Evolutionary conservation across 53 echinoderm and acorn worm genomes (phyloP).

Genomic region (Arbacia lixula): DNA sequence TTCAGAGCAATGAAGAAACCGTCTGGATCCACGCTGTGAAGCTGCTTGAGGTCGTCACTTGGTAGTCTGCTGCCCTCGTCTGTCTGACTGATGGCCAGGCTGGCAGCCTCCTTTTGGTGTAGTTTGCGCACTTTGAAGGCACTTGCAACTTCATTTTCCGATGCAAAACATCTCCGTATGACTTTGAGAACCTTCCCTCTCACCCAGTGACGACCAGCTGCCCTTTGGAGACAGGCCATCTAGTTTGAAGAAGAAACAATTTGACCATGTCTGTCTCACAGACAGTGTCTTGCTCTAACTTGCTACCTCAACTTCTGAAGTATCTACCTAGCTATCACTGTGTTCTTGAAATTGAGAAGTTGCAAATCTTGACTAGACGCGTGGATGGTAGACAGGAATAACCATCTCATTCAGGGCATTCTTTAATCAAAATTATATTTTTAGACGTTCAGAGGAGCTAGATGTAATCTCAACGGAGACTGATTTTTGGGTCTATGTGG

Average conservation of each 20-base stretch:
- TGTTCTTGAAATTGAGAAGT: no score
- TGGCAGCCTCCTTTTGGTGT: constrained; percentile 31
- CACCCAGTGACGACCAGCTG: not conserved
- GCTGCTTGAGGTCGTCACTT: constrained; percentile 2
- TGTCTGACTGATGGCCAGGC: constrained; percentile 51
- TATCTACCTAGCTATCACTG: no score
- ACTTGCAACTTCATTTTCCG: not conserved
- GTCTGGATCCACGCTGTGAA: constrained; percentile 18
- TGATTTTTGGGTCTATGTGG: no score
- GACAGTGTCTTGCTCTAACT: no score
- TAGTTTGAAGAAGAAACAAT: not conserved
- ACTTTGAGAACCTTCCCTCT: not conserved
- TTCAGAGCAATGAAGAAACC: constrained; percentile 37
- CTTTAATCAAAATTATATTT: no score
- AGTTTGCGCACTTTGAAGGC: constrained; percentile 30
- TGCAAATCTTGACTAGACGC: no score
- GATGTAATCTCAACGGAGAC: no score
- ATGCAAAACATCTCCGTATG: not conserved
- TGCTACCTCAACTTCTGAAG: no score
- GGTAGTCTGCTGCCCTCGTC: constrained; percentile 42
- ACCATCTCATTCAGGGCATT: no score
- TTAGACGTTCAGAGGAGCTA: no score
- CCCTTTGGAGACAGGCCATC: constrained; percentile 4
- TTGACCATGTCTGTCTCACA: no score
- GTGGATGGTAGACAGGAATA: no score